Conservation (phyloP, 2,797 vertebrate genomes). For the Glyptemys insculpta region DNA sequence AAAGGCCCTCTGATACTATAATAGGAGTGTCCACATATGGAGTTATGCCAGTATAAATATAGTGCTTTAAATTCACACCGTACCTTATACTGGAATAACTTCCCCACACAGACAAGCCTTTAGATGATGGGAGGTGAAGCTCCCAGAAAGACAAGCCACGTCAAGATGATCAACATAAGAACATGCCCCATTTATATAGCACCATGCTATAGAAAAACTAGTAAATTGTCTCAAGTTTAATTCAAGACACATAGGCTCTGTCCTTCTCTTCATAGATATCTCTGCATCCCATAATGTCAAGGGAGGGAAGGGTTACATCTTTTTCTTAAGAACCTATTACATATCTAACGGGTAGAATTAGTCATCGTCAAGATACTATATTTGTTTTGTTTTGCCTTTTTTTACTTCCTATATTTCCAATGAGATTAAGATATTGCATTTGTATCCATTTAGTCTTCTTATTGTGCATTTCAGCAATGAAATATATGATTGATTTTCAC, state of each 20-base stretch:
- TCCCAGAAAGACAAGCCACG: neutral
- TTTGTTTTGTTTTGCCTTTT: neutral
- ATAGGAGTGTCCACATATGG: neutral
- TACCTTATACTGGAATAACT: neutral
- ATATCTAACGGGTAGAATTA: accelerated
- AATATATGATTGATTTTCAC: neutral
- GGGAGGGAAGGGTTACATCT: accelerated
- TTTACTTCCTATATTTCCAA: neutral
- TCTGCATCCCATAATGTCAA: neutral
- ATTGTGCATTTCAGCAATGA: neutral
- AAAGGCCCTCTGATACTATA: neutral
- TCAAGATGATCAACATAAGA: neutral
- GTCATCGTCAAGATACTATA: neutral
- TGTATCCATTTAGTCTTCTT: neutral
- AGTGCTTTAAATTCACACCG: neutral
- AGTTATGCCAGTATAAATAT: neutral
- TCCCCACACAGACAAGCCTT: neutral
- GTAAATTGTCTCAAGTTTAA: neutral
- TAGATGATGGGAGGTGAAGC: neutral
- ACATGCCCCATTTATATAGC: neutral
- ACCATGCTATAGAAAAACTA: neutral
- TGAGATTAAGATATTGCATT: neutral
- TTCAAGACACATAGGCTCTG: accelerated
- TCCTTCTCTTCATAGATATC: neutral
- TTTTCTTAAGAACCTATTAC: accelerated